phyloP scores from a whole-genome alignment of 35 echinoderm and acorn worm species.

The Strongylocentrotus purpuratus region DNA sequence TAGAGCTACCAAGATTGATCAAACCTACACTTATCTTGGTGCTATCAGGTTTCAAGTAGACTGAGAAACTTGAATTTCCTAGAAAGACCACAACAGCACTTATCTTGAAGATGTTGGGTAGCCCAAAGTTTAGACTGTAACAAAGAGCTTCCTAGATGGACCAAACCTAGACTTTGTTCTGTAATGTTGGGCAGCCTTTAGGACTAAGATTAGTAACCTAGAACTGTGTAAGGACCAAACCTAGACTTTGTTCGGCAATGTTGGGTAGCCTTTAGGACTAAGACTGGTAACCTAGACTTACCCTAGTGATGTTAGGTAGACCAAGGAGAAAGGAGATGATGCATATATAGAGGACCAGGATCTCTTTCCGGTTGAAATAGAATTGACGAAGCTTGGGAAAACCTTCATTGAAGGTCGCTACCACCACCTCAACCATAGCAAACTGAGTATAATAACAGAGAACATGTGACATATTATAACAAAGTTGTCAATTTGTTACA shows the following conservation, averaged over 20 bases:
- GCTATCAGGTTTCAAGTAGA: too few relatives aligned
- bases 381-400: conserved; percentile 71
- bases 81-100: too few relatives aligned
- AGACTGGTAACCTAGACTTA: conserved; percentile 42
- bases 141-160: neutral
- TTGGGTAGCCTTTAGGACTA: neutral
- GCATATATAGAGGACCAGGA: conserved; percentile 88
- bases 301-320: conserved; percentile 83
- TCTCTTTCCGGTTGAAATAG: conserved; percentile 84
- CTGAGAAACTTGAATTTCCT: too few relatives aligned
- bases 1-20: too few relatives aligned
- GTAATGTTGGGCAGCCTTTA: neutral
- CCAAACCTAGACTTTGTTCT: neutral
- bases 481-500: too few relatives aligned
- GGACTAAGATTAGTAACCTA: neutral
- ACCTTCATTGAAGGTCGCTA: conserved; percentile 87
- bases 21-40: too few relatives aligned
- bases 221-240: neutral
- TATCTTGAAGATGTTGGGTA: too few relatives aligned
- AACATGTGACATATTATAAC: neutral
- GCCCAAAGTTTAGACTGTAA: neutral
- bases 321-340: conserved; percentile 81
- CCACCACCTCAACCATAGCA: conserved; percentile 97
- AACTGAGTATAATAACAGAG: conserved; percentile 61
- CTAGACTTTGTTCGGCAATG: neutral